A percentile compares a stretch with the other conserved stretches of the same genome.
Conservation (phyloP, 2,797 vertebrate species). For the Artibeus jamaicensis region DNA sequence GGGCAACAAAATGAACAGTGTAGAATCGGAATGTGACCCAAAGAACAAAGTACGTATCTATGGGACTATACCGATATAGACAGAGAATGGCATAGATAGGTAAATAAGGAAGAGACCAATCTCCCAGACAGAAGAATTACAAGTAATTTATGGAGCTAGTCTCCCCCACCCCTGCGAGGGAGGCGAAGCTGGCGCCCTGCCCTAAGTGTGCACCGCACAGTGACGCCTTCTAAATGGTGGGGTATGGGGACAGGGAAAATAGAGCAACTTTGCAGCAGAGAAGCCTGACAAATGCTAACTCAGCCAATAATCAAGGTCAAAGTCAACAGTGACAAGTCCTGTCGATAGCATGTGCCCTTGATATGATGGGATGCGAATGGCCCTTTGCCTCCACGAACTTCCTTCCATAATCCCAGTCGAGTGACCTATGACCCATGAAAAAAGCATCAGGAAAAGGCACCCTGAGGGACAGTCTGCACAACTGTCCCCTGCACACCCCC, state of each 20-base stretch:
- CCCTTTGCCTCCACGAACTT: not conserved
- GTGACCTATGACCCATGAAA: too few relatives aligned
- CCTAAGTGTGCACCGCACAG: fast-evolving
- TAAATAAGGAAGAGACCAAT: not conserved
- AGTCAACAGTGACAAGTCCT: not conserved
- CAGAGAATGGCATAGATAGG: not conserved
- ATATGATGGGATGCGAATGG: fast-evolving
- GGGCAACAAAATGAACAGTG: not conserved
- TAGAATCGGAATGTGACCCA: not conserved
- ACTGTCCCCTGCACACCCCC: not conserved
- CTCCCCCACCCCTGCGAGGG: not conserved
- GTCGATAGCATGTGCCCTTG: not conserved
- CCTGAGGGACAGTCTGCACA: fast-evolving
- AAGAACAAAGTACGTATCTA: not conserved
- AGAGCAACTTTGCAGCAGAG: not conserved
- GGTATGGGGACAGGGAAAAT: too few relatives aligned
- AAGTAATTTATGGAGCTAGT: not conserved
- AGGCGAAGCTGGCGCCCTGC: not conserved
- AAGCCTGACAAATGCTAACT: too few relatives aligned
- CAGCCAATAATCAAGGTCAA: not conserved
- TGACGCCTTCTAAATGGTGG: not conserved
- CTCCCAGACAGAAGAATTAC: not conserved
- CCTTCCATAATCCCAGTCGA: not conserved
- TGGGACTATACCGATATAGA: not conserved
- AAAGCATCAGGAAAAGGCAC: not conserved